Conservation (phyloP, 37 sponge, comb jelly and placozoan species). For the Eunapius fragilis region DNA sequence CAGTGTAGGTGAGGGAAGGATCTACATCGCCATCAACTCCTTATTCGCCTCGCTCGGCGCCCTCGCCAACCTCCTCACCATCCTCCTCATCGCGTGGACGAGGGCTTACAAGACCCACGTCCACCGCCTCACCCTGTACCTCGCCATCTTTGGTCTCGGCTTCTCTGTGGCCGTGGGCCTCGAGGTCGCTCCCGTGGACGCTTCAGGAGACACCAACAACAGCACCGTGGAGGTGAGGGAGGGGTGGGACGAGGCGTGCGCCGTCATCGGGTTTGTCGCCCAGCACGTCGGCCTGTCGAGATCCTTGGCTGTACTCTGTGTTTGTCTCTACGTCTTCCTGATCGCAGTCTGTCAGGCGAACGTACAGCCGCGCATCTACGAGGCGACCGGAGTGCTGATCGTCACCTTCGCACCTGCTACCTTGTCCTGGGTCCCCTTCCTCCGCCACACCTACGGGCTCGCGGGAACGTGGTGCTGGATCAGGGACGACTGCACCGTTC, state of each 20-base stretch:
- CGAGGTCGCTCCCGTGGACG: not conserved
- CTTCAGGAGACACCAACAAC: not conserved
- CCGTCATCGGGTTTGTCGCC: not conserved
- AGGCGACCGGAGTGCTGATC: not conserved
- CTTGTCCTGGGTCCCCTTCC: constrained; percentile 27
- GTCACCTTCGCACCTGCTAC: not conserved
- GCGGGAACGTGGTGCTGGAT: constrained; percentile 67
- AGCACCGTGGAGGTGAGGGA: not conserved
- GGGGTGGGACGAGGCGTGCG: not conserved
- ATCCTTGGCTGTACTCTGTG: not conserved
- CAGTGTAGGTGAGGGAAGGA: not conserved
- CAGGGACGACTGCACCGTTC: constrained; percentile 4
- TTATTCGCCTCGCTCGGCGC: not conserved
- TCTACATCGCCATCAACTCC: not conserved
- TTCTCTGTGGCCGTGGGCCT: not conserved
- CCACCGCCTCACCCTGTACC: not conserved
- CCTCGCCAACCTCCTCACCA: not conserved
- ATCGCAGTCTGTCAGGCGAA: not conserved
- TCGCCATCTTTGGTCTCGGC: not conserved
- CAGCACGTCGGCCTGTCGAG: not conserved
- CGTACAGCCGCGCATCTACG: not conserved
- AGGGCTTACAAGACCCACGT: not conserved
- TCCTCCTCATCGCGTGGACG: not conserved
- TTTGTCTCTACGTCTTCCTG: not conserved
- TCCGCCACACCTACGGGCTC: constrained; percentile 30